Evolutionary conservation across 2,113 vertebrate species (phyloP).

Genomic region (Scatophagus argus): DNA sequence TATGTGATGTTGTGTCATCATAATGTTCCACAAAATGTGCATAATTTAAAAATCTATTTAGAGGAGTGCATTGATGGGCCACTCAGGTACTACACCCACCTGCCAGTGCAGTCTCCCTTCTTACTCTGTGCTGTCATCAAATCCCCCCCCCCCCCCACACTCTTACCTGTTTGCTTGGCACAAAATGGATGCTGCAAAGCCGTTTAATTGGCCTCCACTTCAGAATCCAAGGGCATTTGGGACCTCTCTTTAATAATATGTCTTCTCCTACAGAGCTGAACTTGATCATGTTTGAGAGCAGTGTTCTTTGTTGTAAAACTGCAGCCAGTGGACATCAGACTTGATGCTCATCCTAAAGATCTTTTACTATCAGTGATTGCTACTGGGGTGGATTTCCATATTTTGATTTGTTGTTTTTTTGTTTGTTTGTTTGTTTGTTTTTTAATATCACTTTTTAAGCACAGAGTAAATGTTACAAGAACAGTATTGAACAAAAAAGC

Average conservation of each 20-base stretch:
- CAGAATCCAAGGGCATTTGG: slow-evolving; percentile 69
- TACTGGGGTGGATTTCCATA: not conserved
- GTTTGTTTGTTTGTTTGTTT: not conserved
- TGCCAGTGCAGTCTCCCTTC: slow-evolving; percentile 42
- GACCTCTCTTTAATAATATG: slow-evolving; percentile 69
- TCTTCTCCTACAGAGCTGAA: slow-evolving; percentile 38
- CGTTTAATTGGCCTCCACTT: slow-evolving; percentile 76
- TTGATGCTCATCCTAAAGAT: slow-evolving; percentile 30
- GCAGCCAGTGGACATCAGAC: slow-evolving; percentile 33
- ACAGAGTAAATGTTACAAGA: slow-evolving; percentile 31
- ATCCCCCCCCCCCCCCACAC: slow-evolving; percentile 23
- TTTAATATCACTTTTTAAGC: slow-evolving; percentile 17
- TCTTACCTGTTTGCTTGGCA: slow-evolving; percentile 76
- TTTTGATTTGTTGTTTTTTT: slow-evolving; percentile 24
- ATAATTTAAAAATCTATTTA: slow-evolving; percentile 66
- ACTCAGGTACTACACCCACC: slow-evolving; percentile 49
- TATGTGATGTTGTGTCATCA: slow-evolving; percentile 66
- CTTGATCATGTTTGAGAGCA: slow-evolving; percentile 30
- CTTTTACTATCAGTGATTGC: slow-evolving; percentile 32
- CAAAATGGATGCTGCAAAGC: slow-evolving; percentile 77
- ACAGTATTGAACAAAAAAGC: slow-evolving; percentile 35
- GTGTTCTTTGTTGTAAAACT: slow-evolving; percentile 12
- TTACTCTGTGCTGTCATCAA: slow-evolving; percentile 46
- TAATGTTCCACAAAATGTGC: slow-evolving; percentile 57
- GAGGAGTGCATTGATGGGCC: slow-evolving; percentile 48